phyloP scores from a whole-genome alignment of 2,113 vertebrate species.

The Rattus rattus region DNA sequence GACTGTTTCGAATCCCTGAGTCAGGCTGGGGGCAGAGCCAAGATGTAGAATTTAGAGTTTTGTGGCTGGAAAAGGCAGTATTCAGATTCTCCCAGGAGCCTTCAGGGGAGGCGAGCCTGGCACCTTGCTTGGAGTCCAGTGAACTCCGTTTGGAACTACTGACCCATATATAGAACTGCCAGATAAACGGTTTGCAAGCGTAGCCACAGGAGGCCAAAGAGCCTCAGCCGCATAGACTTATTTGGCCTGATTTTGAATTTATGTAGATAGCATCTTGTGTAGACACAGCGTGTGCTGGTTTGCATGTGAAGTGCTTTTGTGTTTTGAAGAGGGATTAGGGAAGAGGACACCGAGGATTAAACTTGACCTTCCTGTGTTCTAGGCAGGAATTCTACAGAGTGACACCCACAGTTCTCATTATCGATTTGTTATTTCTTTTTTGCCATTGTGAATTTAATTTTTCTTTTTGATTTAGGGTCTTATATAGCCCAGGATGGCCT shows the following conservation, averaged over 20 bases:
- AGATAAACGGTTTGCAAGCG: background rate
- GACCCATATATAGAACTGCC: background rate
- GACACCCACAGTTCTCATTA: no score
- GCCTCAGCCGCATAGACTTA: background rate
- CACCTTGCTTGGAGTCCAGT: background rate
- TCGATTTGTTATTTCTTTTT: background rate
- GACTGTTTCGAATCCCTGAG: background rate
- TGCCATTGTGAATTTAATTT: background rate
- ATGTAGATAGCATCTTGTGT: background rate
- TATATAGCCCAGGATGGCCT: background rate
- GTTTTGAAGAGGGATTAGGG: background rate
- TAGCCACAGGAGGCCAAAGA: background rate
- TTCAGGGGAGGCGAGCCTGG: background rate
- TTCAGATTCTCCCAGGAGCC: background rate
- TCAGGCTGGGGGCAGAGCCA: background rate
- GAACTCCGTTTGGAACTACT: background rate
- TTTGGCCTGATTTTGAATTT: background rate
- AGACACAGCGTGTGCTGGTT: background rate
- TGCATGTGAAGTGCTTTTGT: background rate
- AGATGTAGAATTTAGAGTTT: background rate
- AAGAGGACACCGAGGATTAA: background rate
- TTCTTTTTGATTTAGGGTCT: background rate
- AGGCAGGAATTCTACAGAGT: no score
- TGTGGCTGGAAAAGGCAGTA: background rate
- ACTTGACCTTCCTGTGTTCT: no score